Evolutionary conservation across 1,140 invertebrate species (phyloP).

Genomic region (Saxidomus purpurata): DNA sequence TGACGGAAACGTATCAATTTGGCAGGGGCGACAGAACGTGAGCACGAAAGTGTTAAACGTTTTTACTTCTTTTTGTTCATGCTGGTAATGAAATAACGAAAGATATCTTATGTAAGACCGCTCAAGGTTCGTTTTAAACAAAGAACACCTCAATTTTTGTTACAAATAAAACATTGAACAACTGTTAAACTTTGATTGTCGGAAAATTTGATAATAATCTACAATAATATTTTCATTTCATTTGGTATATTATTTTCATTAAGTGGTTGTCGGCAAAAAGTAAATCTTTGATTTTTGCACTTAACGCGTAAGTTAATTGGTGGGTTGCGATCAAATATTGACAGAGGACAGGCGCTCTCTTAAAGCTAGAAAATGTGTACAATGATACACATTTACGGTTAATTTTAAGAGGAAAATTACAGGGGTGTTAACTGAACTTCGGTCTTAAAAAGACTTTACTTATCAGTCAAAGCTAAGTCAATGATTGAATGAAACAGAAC

Average conservation of each 20-base stretch:
- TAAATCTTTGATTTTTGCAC: neutral
- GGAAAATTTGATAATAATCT: neutral
- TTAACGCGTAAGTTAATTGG: conserved; percentile 2
- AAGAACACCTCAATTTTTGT: no score
- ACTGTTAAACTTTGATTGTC: neutral
- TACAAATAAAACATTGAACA: neutral
- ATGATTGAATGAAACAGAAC: no score
- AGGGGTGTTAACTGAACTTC: neutral
- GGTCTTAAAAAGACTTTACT: neutral
- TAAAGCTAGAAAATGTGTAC: neutral
- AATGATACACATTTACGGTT: neutral
- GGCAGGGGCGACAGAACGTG: no score
- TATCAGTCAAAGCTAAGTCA: no score
- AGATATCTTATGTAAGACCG: no score
- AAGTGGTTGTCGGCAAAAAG: neutral
- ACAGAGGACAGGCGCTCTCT: neutral
- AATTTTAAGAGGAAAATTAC: neutral
- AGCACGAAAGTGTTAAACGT: no score
- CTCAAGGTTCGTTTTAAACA: no score
- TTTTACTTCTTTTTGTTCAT: no score
- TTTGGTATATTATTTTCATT: neutral
- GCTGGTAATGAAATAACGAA: no score
- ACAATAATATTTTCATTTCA: conserved; percentile 3
- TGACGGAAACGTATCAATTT: no score
- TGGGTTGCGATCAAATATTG: conserved; percentile 16